phyloP scores from a whole-genome alignment of 2,797 vertebrate species.

The Odontamblyopus lacepedii region DNA sequence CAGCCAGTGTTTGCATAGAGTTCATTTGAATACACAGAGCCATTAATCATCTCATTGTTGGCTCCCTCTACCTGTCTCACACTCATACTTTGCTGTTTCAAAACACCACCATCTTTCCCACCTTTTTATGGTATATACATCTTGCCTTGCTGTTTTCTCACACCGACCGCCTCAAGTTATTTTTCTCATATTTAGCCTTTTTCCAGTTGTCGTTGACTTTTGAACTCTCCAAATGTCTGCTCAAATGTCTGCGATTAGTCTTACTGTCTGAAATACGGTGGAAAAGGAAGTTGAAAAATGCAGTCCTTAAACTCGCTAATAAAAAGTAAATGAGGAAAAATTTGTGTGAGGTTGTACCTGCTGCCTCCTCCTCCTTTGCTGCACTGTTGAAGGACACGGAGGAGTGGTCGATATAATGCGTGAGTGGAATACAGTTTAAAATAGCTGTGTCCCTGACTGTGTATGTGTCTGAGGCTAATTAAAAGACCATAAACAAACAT shows the following conservation, averaged over 20 bases:
- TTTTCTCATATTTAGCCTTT: conserved; percentile 6
- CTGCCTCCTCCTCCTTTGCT: conserved; percentile 14
- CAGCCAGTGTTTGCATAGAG: conserved; percentile 52
- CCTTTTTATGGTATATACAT: not conserved
- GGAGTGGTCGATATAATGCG: conserved; percentile 40
- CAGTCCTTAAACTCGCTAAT: not conserved
- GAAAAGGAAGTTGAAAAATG: not conserved
- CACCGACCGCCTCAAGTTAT: conserved; percentile 15
- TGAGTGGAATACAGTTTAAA: conserved; percentile 49
- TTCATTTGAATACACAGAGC: conserved; percentile 51
- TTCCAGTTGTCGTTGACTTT: conserved; percentile 22
- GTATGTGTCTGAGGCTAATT: conserved; percentile 49
- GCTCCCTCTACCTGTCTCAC: conserved; percentile 16
- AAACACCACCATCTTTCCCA: not conserved
- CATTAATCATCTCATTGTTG: conserved; percentile 55
- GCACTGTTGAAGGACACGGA: conserved; percentile 31
- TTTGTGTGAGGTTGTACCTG: conserved; percentile 8
- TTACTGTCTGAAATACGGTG: not conserved
- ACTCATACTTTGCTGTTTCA: not conserved
- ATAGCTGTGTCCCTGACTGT: conserved; percentile 13
- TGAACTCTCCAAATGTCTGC: conserved; percentile 11
- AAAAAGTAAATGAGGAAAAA: conserved; percentile 3
- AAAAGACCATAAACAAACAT: conserved; percentile 57
- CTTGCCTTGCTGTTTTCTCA: conserved; percentile 2
- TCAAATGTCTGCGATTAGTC: conserved; percentile 12